A percentile compares a stretch with the other conserved stretches of the same genome.
Evolutionary conservation across 2,797 vertebrate genomes (phyloP).

Genomic region (Enteromius viviparus): DNA sequence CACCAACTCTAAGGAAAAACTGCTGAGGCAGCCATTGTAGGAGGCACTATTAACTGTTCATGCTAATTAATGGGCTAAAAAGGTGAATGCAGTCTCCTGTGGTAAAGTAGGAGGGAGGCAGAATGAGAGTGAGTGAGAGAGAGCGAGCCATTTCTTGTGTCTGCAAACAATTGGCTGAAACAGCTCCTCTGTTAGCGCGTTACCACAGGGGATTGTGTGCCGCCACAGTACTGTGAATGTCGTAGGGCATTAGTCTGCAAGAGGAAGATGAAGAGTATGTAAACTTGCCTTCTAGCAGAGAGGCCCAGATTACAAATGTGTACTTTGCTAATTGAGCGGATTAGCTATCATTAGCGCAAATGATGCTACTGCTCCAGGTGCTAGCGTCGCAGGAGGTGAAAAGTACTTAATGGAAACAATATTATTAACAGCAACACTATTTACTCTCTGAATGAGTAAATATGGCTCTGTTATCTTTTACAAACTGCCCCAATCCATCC

Average conservation of each 20-base stretch:
- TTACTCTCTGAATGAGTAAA: conserved; percentile 44
- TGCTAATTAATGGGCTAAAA: conserved; percentile 84
- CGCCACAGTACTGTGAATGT: conserved; percentile 41
- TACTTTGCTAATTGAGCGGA: conserved; percentile 59
- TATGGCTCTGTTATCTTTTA: conserved; percentile 38
- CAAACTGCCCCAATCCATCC: neutral
- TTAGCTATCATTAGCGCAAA: conserved; percentile 63
- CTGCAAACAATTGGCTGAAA: conserved; percentile 48
- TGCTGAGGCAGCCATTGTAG: conserved; percentile 73
- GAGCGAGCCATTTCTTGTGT: conserved; percentile 18
- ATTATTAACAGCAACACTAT: conserved; percentile 32
- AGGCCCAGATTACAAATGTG: conserved; percentile 59
- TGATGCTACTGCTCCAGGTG: conserved; percentile 59
- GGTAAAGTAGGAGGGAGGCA: conserved; percentile 54
- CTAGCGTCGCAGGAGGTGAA: conserved; percentile 40
- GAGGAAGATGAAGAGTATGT: conserved; percentile 53
- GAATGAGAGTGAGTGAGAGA: conserved; percentile 56
- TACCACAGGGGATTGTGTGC: conserved; percentile 40
- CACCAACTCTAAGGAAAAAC: conserved; percentile 69
- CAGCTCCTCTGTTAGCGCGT: conserved; percentile 23
- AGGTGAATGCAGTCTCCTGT: conserved; percentile 72
- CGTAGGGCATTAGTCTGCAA: conserved; percentile 43
- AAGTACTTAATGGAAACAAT: conserved; percentile 39
- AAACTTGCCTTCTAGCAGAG: conserved; percentile 43
- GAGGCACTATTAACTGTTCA: conserved; percentile 76